Base-by-base conservation (phyloP, 2,888 invertebrate species). In the Apodemia duryi region DNA sequence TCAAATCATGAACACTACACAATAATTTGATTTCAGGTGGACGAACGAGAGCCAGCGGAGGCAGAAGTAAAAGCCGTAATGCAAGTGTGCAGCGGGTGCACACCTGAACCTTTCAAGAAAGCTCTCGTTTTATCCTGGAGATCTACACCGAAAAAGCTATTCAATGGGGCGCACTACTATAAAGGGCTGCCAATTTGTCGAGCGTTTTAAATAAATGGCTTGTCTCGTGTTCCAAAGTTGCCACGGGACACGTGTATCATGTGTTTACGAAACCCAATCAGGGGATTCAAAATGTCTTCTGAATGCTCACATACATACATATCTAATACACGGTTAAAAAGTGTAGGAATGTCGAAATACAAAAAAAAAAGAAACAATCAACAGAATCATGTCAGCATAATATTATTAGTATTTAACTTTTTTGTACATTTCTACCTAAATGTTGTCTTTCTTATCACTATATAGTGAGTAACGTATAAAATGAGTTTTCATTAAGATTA, bases 1-100 rank as follows among this genome's bases (percentile, higher is more conserved):
- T 21, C 21, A 21, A 21, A 21, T 21, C 21, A 21, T 21, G 21
- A 21, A 21, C 21, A 21, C 21, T 21, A 21, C 21, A 21, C 21
- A 21, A 32, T 2, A 32, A 4, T 32, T 38, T 6, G 86, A 72
- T 84, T 91, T 4, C 87, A 94, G 84, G 92, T 93, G 63, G 95
- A 96, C 68, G 96, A 96, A 75, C 92, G 95, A 57, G 97, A 97
- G 75, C 96, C 96, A 0, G 97, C 97, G 0, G 96, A 97, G 80
- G 96, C 95, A 43, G 97, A 97, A 82, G 97, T 97, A 0, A 95
- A 93, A 73, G 95, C 95, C 10, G 96, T 97, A 0, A 95, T 96
- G 95, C 93, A 94, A 72, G 88, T 96, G 2, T 97, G 97, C 83
- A 94, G 95, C 67, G 95, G 94, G 1, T 97, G 97, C 74, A 93